Percentiles rank a stretch among this genome's conserved stretches.
These are phyloP conservation scores for Cabera pusaria DNA, from an alignment of 2,888 invertebrate species.

Conservation along the genomic window DNA sequence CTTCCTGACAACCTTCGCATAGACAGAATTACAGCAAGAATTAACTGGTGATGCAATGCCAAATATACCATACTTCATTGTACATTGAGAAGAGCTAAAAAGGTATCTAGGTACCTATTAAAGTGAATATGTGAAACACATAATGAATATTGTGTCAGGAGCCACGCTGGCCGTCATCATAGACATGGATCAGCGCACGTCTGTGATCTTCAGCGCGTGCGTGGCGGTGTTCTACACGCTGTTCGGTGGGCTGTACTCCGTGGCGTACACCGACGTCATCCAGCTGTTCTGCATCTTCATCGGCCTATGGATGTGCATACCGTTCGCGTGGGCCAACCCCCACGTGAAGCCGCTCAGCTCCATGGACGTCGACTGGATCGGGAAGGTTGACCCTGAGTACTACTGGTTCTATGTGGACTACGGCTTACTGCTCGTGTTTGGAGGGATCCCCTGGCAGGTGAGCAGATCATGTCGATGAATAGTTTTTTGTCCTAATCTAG, in stretches of 20 bases:
- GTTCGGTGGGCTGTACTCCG: constrained; percentile 98
- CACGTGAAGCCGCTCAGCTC: constrained; percentile 92
- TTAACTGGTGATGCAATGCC: too few relatives aligned
- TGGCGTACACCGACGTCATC: constrained; percentile 99
- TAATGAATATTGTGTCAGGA: constrained; percentile 86
- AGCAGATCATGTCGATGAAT: too few relatives aligned
- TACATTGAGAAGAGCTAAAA: too few relatives aligned
- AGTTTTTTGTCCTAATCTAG: too few relatives aligned
- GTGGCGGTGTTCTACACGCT: constrained; percentile 99
- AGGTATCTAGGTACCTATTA: too few relatives aligned
- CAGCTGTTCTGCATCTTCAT: constrained; percentile 99
- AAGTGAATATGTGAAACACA: too few relatives aligned
- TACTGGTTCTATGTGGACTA: constrained; percentile 94
- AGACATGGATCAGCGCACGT: constrained; percentile 95
- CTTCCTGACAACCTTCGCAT: too few relatives aligned
- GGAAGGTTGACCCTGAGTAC: constrained; percentile 87
- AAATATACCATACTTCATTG: too few relatives aligned
- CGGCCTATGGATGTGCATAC: constrained; percentile 99
- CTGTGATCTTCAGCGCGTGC: constrained; percentile 97
- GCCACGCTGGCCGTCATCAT: constrained; percentile 98
- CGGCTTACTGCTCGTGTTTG: constrained; percentile 94
- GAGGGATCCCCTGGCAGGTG: constrained; percentile 98
- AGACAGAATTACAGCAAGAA: too few relatives aligned
- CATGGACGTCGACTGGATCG: constrained; percentile 96
- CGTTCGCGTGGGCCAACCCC: constrained; percentile 95